phyloP scores from a whole-genome alignment of 2,113 vertebrate species.

The Sylvia atricapilla region DNA sequence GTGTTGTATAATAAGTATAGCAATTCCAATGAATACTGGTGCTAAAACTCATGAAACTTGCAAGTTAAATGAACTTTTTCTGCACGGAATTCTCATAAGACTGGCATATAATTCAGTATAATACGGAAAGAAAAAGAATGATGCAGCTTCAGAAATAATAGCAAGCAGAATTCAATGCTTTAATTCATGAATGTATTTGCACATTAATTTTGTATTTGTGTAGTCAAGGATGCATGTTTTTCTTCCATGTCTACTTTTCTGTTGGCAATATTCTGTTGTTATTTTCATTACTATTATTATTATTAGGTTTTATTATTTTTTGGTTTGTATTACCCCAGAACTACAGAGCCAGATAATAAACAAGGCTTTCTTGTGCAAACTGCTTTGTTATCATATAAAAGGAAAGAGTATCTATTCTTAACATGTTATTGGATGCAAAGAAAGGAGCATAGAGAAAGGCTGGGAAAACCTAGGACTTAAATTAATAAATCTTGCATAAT shows the following conservation, averaged over 20 bases:
- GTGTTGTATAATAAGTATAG: neutral
- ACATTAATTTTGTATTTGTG: conserved; percentile 30
- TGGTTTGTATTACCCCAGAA: neutral
- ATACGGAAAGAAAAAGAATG: neutral
- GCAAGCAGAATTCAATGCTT: neutral
- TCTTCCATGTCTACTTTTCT: neutral
- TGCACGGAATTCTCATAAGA: neutral
- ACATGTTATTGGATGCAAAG: neutral
- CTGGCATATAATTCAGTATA: neutral
- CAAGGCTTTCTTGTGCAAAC: neutral
- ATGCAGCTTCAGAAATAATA: neutral
- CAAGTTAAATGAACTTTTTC: neutral
- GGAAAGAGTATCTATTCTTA: neutral
- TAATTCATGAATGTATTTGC: conserved; percentile 39
- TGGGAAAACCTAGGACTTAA: neutral
- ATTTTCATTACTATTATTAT: conserved; percentile 1
- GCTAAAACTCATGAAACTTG: neutral
- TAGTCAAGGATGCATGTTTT: neutral
- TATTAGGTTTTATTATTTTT: neutral
- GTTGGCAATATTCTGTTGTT: neutral
- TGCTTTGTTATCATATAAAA: neutral
- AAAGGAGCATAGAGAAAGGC: neutral
- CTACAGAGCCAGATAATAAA: neutral
- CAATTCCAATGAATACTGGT: neutral
- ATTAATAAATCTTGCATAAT: neutral